A percentile compares a stretch with the other conserved stretches of the same genome.
These are phyloP conservation scores for Hippoglossus stenolepis DNA, from an alignment of 2,113 vertebrate genomes.

Conservation along the genomic window DNA sequence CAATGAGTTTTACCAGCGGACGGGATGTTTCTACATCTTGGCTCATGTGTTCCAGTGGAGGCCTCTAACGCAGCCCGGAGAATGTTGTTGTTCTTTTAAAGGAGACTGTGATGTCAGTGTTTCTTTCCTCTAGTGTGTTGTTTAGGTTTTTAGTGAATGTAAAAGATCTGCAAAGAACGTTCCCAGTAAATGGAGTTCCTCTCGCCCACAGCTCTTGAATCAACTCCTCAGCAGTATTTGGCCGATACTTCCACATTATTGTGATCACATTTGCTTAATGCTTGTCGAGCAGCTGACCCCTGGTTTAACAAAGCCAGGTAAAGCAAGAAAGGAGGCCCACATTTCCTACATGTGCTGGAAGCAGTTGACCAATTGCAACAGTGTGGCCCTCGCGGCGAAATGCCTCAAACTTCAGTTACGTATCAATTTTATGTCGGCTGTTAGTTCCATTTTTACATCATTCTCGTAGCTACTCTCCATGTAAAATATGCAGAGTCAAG, in stretches of 20 bases:
- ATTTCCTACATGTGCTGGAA: too few relatives aligned
- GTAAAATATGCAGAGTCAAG: slow-evolving; percentile 17
- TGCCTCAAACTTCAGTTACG: too few relatives aligned
- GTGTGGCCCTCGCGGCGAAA: not conserved
- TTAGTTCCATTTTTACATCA: not conserved
- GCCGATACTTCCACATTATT: too few relatives aligned
- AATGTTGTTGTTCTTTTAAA: not conserved
- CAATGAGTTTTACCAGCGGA: slow-evolving; percentile 77
- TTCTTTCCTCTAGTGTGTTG: not conserved
- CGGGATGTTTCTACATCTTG: slow-evolving; percentile 5
- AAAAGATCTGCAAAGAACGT: too few relatives aligned
- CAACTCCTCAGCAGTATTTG: too few relatives aligned
- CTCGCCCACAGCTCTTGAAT: too few relatives aligned
- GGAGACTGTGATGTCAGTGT: not conserved
- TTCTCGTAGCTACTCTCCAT: not conserved
- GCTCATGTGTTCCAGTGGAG: not conserved
- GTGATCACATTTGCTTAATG: too few relatives aligned
- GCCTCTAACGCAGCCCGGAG: not conserved
- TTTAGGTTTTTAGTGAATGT: not conserved
- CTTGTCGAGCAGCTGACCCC: too few relatives aligned
- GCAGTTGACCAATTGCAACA: too few relatives aligned
- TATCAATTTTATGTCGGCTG: not conserved
- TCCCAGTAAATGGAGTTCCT: too few relatives aligned
- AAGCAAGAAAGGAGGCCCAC: too few relatives aligned
- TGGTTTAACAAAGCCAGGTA: too few relatives aligned